Percentiles rank a stretch among this genome's conserved stretches.
phyloP scores from a whole-genome alignment of 2,797 vertebrate species.

The Acipenser transmontanus region DNA sequence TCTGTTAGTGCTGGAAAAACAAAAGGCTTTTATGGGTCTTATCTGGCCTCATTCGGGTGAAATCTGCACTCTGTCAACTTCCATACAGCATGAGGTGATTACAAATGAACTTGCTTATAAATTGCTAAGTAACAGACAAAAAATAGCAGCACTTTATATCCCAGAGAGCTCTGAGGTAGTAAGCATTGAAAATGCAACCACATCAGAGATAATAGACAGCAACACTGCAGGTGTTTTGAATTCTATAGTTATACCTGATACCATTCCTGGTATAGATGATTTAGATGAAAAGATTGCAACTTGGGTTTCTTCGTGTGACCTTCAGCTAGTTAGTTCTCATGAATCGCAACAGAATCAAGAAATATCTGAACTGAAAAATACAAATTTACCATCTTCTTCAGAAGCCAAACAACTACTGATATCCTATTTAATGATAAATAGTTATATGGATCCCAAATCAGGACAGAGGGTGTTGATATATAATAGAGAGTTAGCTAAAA shows the following conservation, averaged over 20 bases:
- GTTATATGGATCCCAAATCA: constrained; percentile 80
- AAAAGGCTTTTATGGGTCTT: constrained; percentile 77
- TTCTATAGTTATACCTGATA: constrained; percentile 71
- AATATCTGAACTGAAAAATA: constrained; percentile 29
- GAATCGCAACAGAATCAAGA: constrained; percentile 37
- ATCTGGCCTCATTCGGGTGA: constrained; percentile 79
- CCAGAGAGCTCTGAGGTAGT: constrained; percentile 82
- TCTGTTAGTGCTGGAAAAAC: constrained; percentile 77
- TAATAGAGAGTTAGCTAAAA: constrained; percentile 69
- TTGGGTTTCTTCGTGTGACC: constrained; percentile 75
- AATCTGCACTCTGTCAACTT: constrained; percentile 71
- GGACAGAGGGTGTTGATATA: constrained; percentile 79
- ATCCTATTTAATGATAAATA: constrained; percentile 88
- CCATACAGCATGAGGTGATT: constrained; percentile 64
- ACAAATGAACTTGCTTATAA: constrained; percentile 65
- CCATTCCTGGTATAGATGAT: constrained; percentile 65
- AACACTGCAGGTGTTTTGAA: constrained; percentile 69
- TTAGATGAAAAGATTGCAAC: constrained; percentile 66
- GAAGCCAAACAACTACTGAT: constrained; percentile 75
- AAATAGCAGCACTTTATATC: constrained; percentile 86
- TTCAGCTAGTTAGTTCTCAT: constrained; percentile 48
- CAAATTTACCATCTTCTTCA: constrained; percentile 40
- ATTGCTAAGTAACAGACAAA: constrained; percentile 65
- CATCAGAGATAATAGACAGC: constrained; percentile 66
- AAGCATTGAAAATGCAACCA: constrained; percentile 58